phyloP scores from a whole-genome alignment of 2,797 vertebrate species.

The Malurus splendens region DNA sequence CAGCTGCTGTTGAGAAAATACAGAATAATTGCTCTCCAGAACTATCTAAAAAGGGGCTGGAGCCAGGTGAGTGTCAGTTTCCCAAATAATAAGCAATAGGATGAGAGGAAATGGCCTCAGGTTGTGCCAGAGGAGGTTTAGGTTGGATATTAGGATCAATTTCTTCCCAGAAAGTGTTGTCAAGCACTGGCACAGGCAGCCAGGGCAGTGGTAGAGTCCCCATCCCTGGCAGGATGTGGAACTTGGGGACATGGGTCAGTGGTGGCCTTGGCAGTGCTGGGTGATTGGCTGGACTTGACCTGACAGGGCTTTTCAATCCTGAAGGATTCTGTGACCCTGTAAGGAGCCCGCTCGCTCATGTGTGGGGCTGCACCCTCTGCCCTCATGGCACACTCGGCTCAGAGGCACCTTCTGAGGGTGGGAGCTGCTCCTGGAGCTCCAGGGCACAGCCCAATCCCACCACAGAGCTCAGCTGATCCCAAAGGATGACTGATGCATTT shows the following conservation, averaged over 20 bases:
- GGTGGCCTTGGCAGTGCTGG: not conserved
- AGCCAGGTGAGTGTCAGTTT: not conserved
- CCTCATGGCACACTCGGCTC: fast-evolving
- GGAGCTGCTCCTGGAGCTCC: not conserved
- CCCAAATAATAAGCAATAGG: not conserved
- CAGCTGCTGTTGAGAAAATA: not conserved
- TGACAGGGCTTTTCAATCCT: not conserved
- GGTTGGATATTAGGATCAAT: not conserved
- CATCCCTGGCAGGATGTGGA: not conserved
- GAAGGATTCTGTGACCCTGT: not conserved
- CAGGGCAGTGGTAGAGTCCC: not conserved
- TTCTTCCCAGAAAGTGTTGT: not conserved
- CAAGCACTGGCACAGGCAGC: not conserved
- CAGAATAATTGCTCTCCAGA: not conserved
- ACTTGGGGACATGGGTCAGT: not conserved
- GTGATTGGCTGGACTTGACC: not conserved
- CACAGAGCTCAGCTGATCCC: not conserved
- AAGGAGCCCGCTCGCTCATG: fast-evolving
- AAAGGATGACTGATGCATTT: not conserved
- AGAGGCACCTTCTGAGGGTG: not conserved
- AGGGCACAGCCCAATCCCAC: not conserved
- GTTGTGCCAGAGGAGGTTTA: not conserved
- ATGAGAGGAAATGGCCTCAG: not conserved
- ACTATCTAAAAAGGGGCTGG: not conserved
- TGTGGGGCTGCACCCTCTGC: not conserved